Evolutionary conservation across 2,888 invertebrate genomes (phyloP).

Genomic region (Zhuqinia jingwanae): DNA sequence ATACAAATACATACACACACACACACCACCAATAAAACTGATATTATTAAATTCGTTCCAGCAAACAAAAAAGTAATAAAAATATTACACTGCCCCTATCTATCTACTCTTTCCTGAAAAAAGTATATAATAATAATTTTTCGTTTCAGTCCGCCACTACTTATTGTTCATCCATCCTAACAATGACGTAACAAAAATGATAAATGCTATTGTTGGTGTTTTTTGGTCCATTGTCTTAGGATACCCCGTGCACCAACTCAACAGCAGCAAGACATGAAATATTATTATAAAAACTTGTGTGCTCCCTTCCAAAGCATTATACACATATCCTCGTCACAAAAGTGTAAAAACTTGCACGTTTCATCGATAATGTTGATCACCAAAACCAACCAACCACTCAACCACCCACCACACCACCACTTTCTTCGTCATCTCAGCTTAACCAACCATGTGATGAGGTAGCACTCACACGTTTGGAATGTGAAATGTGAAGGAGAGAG

Average conservation of each 20-base stretch:
- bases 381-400: neutral
- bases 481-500: slow-evolving; percentile 9
- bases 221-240: neutral
- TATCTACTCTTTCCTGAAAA: neutral
- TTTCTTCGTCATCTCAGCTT: slow-evolving; percentile 1
- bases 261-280: neutral
- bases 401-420: neutral
- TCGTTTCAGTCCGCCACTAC: neutral
- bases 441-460: slow-evolving; percentile 49
- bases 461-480: slow-evolving; percentile 25
- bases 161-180: neutral
- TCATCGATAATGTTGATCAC: slow-evolving; percentile 19
- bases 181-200: slow-evolving; percentile 1
- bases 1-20: neutral
- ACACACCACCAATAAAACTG: slow-evolving; percentile 32
- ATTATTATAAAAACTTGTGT: neutral
- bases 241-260: too few species aligned
- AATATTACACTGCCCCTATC: neutral
- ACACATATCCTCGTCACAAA: neutral
- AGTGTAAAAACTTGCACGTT: slow-evolving; percentile 30
- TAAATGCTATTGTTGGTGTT: neutral
- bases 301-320: neutral
- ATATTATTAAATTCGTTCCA: slow-evolving; percentile 43
- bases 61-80: slow-evolving; percentile 41
- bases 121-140: slow-evolving; percentile 46